Evolutionary conservation across 2,888 invertebrate genomes (phyloP).

Genomic region (Eupithecia exiguata): DNA sequence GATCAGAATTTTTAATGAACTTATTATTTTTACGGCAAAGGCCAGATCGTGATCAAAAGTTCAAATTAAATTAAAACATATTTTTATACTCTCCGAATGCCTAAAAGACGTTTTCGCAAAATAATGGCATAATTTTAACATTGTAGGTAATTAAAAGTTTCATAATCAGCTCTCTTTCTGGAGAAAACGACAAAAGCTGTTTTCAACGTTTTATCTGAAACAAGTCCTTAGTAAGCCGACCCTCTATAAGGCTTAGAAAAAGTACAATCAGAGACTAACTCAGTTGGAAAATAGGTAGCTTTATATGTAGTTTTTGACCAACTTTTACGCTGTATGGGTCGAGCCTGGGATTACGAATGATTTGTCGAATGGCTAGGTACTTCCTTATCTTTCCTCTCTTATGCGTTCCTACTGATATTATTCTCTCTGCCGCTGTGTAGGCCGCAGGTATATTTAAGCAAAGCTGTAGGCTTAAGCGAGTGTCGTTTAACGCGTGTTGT

Average conservation of each 20-base stretch:
- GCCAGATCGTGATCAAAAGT: not conserved
- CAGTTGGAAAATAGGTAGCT: not conserved
- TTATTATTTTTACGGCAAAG: not conserved
- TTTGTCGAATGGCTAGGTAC: not conserved
- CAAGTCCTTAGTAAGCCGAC: constrained; percentile 33
- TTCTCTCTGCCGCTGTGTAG: not conserved
- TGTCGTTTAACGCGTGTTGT: constrained; percentile 4
- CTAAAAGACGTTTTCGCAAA: not conserved
- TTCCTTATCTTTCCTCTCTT: not conserved
- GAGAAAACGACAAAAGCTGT: constrained; percentile 35
- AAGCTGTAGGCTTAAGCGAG: not conserved
- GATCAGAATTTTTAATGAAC: not conserved
- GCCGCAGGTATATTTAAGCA: not conserved
- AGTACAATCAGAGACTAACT: not conserved
- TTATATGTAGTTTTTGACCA: not conserved
- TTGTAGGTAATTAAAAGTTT: constrained; percentile 28
- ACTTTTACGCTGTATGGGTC: not conserved
- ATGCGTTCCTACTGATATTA: not conserved
- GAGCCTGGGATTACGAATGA: not conserved
- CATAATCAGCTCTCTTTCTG: constrained; percentile 40
- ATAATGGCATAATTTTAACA: not conserved
- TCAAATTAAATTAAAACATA: not conserved
- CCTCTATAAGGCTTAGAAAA: constrained; percentile 34
- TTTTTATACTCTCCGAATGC: not conserved
- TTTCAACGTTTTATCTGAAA: constrained; percentile 37